Base-by-base conservation (phyloP, 2,888 invertebrate genomes). In the Chloroclysta siterata region DNA sequence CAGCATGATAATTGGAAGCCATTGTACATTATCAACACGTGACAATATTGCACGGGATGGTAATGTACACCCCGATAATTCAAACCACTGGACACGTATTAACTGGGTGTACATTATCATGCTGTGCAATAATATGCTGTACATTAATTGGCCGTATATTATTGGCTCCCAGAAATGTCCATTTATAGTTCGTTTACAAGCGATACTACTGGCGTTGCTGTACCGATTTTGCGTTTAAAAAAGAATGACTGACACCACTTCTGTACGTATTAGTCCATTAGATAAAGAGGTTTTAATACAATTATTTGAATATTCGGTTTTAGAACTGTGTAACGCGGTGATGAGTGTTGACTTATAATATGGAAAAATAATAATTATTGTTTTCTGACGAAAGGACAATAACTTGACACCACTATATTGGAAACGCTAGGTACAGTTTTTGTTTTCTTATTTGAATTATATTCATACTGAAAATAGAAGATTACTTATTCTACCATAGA, bases 201-300 rank as follows among this genome's bases (percentile, higher is more conserved):
- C 36, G 33, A 15, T 52, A 62, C 29, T 65, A 53, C 14, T 60
- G 42, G 17, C 58, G 58, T 61, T 58, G 13, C 55, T 61, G 50
- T 36, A 41, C 33, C 15, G 60, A 44, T 41, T n/a, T 8, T 15
- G 54, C 46, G 47, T 33, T 39, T 52, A 52, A 11, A 50, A 65
- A 65, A 57, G 62, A 70, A 69, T 63, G 89, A 90, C 89, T 90
- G 88, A 89, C 87, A 85, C 83, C 85, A 83, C 82, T 83, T 77
- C 74, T 80, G 75, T 76, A 77, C 81, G 79, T 85, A 82, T 82
- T 82, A 88, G 87, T 88, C 84, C 81, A 83, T 81, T 88, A 89
- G 85, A 80, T 85, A 80, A 83, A 81, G 72, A 79, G 79, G 80
- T 82, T 80, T 81, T 79, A 73, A 75, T 74, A 64, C 11, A 69